These are phyloP conservation scores for Thalassaphorura encarpata DNA, from an alignment of 1,140 invertebrate genomes.

Conservation along the genomic window DNA sequence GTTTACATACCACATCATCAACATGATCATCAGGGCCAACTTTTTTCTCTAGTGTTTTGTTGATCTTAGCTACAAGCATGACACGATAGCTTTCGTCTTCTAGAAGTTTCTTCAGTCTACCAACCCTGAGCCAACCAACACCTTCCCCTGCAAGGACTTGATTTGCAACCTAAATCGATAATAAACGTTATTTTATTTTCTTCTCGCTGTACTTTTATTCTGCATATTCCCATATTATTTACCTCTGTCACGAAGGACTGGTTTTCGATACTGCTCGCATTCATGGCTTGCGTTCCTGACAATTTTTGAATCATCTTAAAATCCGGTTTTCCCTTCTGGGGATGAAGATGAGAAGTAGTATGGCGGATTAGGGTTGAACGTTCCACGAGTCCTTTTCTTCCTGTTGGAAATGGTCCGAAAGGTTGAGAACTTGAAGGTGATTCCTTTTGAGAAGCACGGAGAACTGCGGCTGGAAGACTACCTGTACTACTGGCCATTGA, in stretches of 20 bases:
- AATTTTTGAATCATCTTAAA: slow-evolving; percentile 41
- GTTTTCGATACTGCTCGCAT: slow-evolving; percentile 69
- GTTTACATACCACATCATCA: slow-evolving; percentile 84
- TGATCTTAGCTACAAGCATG: slow-evolving; percentile 88
- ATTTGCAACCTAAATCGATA: slow-evolving; percentile 65
- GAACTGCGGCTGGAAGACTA: slow-evolving; percentile 28
- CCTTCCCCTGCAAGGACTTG: slow-evolving; percentile 92
- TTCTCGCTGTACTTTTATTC: background rate
- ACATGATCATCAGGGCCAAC: slow-evolving; percentile 92
- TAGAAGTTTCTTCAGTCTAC: slow-evolving; percentile 90
- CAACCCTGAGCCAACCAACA: slow-evolving; percentile 91
- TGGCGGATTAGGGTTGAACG: slow-evolving; percentile 84
- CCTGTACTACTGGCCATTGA: slow-evolving; percentile 29
- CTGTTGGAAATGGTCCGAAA: slow-evolving; percentile 59
- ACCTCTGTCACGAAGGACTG: slow-evolving; percentile 77
- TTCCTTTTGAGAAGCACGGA: slow-evolving; percentile 14
- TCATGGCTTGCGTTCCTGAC: slow-evolving; percentile 43
- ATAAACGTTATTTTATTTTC: background rate
- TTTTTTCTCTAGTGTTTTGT: slow-evolving; percentile 85
- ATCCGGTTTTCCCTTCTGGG: slow-evolving; percentile 48
- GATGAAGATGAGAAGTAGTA: slow-evolving; percentile 38
- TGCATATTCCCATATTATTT: slow-evolving; percentile 32
- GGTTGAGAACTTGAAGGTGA: background rate
- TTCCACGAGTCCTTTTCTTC: slow-evolving; percentile 73
- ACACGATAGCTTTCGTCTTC: slow-evolving; percentile 98